Percentiles rank a stretch among this genome's conserved stretches.
Conservation (phyloP, 2,113 vertebrate genomes). For the Microtus pennsylvanicus region DNA sequence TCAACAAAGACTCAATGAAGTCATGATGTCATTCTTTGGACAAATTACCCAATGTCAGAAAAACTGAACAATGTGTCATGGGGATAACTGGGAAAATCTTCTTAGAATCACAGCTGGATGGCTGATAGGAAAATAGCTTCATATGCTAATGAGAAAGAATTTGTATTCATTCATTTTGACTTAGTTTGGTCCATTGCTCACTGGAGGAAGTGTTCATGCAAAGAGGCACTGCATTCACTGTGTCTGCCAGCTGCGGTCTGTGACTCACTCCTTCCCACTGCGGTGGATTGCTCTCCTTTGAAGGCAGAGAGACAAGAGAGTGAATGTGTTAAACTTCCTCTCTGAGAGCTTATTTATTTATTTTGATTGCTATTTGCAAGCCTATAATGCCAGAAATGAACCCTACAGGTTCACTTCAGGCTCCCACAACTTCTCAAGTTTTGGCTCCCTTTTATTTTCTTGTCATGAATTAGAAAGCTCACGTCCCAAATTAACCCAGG, state of each 20-base stretch:
- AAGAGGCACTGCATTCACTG: background rate
- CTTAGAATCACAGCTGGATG: background rate
- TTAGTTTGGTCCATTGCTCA: constrained; percentile 28
- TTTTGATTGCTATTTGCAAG: constrained; percentile 13
- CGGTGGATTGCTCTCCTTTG: background rate
- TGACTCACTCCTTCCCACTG: constrained; percentile 25
- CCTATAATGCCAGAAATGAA: background rate
- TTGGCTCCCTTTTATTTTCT: background rate
- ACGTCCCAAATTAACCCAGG: background rate
- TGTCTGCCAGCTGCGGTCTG: constrained; percentile 41
- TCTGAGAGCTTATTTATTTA: background rate
- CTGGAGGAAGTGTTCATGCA: constrained; percentile 37
- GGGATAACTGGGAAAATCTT: constrained; percentile 24
- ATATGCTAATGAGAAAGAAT: constrained; percentile 22
- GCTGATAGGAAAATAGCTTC: background rate
- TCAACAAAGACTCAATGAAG: background rate
- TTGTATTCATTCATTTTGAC: constrained; percentile 58
- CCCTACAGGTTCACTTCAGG: background rate
- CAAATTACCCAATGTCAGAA: background rate
- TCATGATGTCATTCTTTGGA: background rate
- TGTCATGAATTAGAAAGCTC: constrained; percentile 19
- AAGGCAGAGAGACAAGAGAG: background rate
- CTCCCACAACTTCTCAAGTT: background rate
- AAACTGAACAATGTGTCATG: constrained; percentile 1
- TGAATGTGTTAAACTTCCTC: background rate